Base-by-base conservation (phyloP, 1,140 invertebrate species). In the Proales similis region DNA sequence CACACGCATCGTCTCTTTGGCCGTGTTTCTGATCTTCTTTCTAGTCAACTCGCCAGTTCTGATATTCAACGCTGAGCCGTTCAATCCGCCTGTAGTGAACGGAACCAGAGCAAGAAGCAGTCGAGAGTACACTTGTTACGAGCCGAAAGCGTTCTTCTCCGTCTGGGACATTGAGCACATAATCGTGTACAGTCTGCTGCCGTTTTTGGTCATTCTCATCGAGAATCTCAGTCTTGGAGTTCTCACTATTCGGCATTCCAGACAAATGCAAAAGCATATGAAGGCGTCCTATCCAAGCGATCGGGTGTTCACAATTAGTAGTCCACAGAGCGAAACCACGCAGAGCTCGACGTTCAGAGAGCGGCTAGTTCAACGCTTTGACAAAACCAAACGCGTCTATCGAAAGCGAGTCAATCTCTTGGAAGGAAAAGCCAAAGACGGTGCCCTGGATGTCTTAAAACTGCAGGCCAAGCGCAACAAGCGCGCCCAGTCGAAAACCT, bases 81-180 rank as follows among this genome's bases (percentile, higher is more conserved):
- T 26, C 20, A 20, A 11, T 6, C 17, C 2, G 7, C 29, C 39
- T 30, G 27, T 27, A 26, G 30, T 9, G 14, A 9, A 9, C 9
- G 14, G 14, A 9, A 36, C 14, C 12, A n/a, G n/a, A n/a, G n/a
- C n/a, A n/a, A n/a, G n/a, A n/a, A 11, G 30, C 11, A 32, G 5
- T 11, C 1, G 12, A 6, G 2, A 26, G 3, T 57, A 57, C n/a
- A 42, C 20, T 12, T 57, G 51, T 14, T 57, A 57, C 22, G 5
- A 42, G 19, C 51, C 51, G 12, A 17, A 17, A 42, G 29, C 33
- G 14, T 57, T 57, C 30, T 57, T 26, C 30, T 29, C 45, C 12
- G 22, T 42, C 20, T 57, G 51, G 51, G 51, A 57, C 12, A 30
- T 57, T 20, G 36, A 42, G 14, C 51, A 57, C n/a, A 57, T 42